A percentile compares a stretch with the other conserved stretches of the same genome.
Evolutionary conservation across 2,797 vertebrate species (phyloP).

Genomic region (Coregonus sp.): DNA sequence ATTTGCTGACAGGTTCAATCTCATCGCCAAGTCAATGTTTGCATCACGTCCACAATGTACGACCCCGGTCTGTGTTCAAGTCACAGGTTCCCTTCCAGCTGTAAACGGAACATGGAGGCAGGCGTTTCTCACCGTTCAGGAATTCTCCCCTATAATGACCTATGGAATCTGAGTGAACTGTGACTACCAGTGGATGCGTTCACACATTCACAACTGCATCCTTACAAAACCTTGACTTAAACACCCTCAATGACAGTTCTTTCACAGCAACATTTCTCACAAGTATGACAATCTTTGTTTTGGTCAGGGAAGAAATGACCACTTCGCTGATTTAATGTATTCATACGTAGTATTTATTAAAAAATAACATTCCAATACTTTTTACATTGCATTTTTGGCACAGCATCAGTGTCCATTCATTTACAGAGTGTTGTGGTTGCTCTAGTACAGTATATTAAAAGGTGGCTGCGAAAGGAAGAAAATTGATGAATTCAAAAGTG

Average conservation of each 20-base stretch:
- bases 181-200: not conserved
- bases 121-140: not conserved
- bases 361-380: constrained; percentile 19
- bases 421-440: not conserved
- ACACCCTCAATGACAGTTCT: too few species aligned
- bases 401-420: not conserved
- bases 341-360: constrained; percentile 16
- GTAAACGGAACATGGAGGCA: not conserved
- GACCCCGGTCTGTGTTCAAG: not conserved
- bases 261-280: not conserved
- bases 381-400: not conserved
- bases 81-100: constrained; percentile 11
- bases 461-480: not conserved
- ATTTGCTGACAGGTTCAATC: constrained; percentile 12
- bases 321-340: constrained; percentile 11
- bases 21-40: not conserved
- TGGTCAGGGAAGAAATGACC: not conserved
- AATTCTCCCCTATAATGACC: not conserved
- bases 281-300: not conserved
- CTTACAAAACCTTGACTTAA: not conserved
- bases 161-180: not conserved
- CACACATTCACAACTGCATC: not conserved
- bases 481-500: not conserved
- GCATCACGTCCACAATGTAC: not conserved
- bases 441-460: not conserved